These are phyloP conservation scores for Nymphalis urticae DNA, from an alignment of 2,888 invertebrate genomes.

Conservation along the genomic window DNA sequence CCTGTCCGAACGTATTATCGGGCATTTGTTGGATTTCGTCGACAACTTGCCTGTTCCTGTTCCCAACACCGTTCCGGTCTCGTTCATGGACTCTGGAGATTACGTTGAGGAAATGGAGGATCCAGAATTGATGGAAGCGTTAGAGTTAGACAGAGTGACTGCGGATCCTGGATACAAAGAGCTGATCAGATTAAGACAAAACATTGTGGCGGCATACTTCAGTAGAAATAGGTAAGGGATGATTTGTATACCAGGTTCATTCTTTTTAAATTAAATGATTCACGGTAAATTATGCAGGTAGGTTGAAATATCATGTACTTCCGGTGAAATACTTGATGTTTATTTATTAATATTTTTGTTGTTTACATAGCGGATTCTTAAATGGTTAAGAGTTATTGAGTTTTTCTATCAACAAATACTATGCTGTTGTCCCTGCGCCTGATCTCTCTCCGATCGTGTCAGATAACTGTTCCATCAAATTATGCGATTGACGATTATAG, in stretches of 20 bases:
- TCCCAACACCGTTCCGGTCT: slow-evolving; percentile 73
- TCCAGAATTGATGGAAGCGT: slow-evolving; percentile 53
- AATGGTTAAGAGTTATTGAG: no score
- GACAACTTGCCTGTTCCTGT: slow-evolving; percentile 74
- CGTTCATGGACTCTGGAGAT: slow-evolving; percentile 72
- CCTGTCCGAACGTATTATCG: slow-evolving; percentile 87
- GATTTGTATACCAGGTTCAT: background rate
- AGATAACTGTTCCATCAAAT: no score
- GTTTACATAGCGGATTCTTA: no score
- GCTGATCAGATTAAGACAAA: slow-evolving; percentile 66
- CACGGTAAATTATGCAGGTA: background rate
- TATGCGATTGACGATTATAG: no score
- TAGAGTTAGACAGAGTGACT: slow-evolving; percentile 59
- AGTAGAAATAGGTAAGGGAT: slow-evolving; percentile 58
- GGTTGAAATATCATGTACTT: no score
- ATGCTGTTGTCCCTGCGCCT: no score
- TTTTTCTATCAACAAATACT: no score
- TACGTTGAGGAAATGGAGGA: slow-evolving; percentile 63
- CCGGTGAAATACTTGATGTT: no score
- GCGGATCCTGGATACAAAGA: slow-evolving; percentile 68
- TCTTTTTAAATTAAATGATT: background rate
- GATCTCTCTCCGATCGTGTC: no score
- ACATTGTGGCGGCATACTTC: slow-evolving; percentile 71
- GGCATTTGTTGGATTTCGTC: slow-evolving; percentile 83
- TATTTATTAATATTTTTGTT: no score